A percentile compares a stretch with the other conserved stretches of the same genome.
These are phyloP conservation scores for Chironomus tepperi DNA, from an alignment of 1,140 invertebrate genomes.

Conservation along the genomic window DNA sequence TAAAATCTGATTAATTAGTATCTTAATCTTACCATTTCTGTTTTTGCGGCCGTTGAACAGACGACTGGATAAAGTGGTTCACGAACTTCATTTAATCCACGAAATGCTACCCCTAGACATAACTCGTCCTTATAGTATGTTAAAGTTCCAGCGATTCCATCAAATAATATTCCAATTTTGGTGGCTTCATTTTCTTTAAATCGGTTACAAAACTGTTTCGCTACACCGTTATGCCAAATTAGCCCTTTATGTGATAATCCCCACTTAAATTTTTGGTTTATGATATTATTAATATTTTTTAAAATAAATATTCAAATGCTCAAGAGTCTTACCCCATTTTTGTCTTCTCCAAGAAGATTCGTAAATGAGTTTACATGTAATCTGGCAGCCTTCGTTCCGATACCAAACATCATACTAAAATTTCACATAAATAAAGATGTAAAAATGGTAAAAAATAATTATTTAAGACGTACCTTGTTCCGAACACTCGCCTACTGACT, in stretches of 20 bases:
- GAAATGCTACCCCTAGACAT: slow-evolving; percentile 51
- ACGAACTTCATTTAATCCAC: slow-evolving; percentile 46
- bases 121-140: slow-evolving; percentile 63
- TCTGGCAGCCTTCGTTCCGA: slow-evolving; percentile 53
- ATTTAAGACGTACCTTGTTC: slow-evolving; percentile 41
- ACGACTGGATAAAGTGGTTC: slow-evolving; percentile 57
- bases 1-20: too few relatives aligned
- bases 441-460: neutral
- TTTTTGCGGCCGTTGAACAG: slow-evolving; percentile 66
- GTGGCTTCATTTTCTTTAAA: slow-evolving; percentile 61
- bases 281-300: too few relatives aligned
- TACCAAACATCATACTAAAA: slow-evolving; percentile 64
- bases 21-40: slow-evolving; percentile 58
- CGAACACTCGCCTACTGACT: slow-evolving; percentile 57
- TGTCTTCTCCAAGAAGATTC: slow-evolving; percentile 62
- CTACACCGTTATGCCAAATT: slow-evolving; percentile 57
- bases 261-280: too few relatives aligned
- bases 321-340: slow-evolving; percentile 40
- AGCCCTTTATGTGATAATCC: slow-evolving; percentile 65
- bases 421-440: too few relatives aligned
- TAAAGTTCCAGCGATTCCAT: slow-evolving; percentile 58
- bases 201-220: slow-evolving; percentile 52
- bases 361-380: slow-evolving; percentile 58
- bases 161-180: slow-evolving; percentile 56
- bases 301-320: too few relatives aligned